Evolutionary conservation across 2,113 vertebrate species (phyloP).

Genomic region (Syrmaticus mikado): DNA sequence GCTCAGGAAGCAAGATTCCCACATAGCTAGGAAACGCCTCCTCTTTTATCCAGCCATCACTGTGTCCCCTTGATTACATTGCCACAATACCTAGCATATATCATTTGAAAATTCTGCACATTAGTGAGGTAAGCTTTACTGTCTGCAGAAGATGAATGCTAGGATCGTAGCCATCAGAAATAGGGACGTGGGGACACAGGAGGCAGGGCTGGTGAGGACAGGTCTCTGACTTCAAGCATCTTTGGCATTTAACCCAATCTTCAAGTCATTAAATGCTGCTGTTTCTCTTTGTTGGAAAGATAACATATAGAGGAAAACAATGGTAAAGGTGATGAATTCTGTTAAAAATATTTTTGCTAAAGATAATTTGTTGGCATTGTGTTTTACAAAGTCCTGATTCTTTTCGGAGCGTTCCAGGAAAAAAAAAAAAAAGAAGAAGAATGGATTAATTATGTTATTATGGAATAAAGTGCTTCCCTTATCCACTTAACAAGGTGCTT

Average conservation of each 20-base stretch:
- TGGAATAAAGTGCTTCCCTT: constrained; percentile 50
- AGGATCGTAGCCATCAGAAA: not conserved
- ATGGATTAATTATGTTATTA: constrained; percentile 58
- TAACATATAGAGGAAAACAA: not conserved
- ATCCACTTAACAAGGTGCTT: constrained; percentile 68
- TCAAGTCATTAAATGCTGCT: constrained; percentile 5
- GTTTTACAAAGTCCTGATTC: constrained; percentile 41
- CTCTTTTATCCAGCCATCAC: not conserved
- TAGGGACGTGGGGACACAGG: not conserved
- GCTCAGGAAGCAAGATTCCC: not conserved
- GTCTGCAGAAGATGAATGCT: not conserved
- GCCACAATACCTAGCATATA: not conserved
- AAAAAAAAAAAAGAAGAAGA: constrained; percentile 27
- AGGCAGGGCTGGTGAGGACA: not conserved
- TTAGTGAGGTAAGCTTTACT: not conserved
- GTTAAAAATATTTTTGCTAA: constrained; percentile 7
- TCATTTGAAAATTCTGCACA: not conserved
- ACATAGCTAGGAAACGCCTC: not conserved
- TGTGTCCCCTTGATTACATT: not conserved
- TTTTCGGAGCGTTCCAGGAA: constrained; percentile 33
- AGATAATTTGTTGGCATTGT: constrained; percentile 32
- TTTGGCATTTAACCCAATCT: not conserved
- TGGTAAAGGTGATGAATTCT: not conserved
- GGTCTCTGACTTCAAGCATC: not conserved
- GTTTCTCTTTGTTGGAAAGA: not conserved